These are phyloP conservation scores for Meloe dianella DNA, from an alignment of 2,888 invertebrate species.

Conservation along the genomic window DNA sequence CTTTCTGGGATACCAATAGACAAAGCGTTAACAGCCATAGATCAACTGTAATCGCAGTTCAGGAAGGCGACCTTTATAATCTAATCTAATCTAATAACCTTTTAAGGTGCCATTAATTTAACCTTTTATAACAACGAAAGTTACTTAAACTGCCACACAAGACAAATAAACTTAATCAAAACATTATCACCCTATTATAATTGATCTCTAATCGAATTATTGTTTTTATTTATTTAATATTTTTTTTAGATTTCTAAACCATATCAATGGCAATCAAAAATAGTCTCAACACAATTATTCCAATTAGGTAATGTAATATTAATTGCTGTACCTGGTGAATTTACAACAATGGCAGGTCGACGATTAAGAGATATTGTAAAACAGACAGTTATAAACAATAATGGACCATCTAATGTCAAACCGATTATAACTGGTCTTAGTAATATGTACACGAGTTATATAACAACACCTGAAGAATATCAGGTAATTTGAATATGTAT, in stretches of 20 bases:
- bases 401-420: constrained; percentile 54
- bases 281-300: constrained; percentile 82
- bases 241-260: constrained; percentile 60
- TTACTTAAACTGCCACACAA: too few relatives aligned
- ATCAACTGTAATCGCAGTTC: too few relatives aligned
- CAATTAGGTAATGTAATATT: constrained; percentile 77
- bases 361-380: constrained; percentile 64
- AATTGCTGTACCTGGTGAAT: constrained; percentile 89
- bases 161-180: too few relatives aligned
- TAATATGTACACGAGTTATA: constrained; percentile 89
- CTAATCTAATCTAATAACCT: too few relatives aligned
- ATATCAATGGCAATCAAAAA: constrained; percentile 87
- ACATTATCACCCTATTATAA: too few relatives aligned
- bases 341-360: constrained; percentile 94
- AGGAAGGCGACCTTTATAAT: too few relatives aligned
- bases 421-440: constrained; percentile 86
- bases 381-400: constrained; percentile 60
- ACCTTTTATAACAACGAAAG: too few relatives aligned
- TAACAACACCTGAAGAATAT: constrained; percentile 91
- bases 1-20: too few relatives aligned
- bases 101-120: too few relatives aligned
- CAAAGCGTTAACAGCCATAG: too few relatives aligned
- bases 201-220: too few relatives aligned
- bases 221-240: background rate
- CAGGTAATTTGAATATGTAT: constrained; percentile 63